Evolutionary conservation across 2,113 vertebrate genomes (phyloP).

Genomic region (Erythrocercus mccallii): DNA sequence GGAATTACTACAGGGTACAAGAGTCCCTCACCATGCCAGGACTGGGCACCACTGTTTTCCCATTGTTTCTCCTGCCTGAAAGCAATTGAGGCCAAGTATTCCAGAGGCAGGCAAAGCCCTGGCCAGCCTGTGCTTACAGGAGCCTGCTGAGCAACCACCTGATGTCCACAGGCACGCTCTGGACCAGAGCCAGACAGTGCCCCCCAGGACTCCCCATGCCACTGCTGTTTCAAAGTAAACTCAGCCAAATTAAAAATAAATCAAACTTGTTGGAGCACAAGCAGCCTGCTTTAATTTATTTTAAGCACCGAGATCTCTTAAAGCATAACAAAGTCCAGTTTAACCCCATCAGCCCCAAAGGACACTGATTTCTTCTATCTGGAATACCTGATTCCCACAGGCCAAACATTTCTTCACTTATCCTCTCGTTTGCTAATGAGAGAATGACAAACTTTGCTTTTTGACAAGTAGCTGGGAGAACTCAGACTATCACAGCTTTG

Average conservation of each 20-base stretch:
- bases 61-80: neutral
- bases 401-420: neutral
- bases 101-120: neutral
- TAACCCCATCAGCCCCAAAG: neutral
- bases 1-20: neutral
- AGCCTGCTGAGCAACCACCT: neutral
- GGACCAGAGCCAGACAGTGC: neutral
- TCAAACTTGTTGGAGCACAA: neutral
- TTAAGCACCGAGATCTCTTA: neutral
- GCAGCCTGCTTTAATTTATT: neutral
- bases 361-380: neutral
- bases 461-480: neutral
- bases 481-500: neutral
- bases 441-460: neutral
- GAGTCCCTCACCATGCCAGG: rapidly evolving
- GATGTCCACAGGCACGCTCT: neutral
- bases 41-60: neutral
- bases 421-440: rapidly evolving
- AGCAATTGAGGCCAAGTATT: neutral
- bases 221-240: neutral
- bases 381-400: neutral
- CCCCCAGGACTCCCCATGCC: rapidly evolving
- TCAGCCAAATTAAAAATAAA: neutral
- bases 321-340: neutral
- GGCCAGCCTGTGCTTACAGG: neutral